These are phyloP conservation scores for Stegana nigrithorax DNA, from an alignment of 2,888 invertebrate species.

Conservation along the genomic window DNA sequence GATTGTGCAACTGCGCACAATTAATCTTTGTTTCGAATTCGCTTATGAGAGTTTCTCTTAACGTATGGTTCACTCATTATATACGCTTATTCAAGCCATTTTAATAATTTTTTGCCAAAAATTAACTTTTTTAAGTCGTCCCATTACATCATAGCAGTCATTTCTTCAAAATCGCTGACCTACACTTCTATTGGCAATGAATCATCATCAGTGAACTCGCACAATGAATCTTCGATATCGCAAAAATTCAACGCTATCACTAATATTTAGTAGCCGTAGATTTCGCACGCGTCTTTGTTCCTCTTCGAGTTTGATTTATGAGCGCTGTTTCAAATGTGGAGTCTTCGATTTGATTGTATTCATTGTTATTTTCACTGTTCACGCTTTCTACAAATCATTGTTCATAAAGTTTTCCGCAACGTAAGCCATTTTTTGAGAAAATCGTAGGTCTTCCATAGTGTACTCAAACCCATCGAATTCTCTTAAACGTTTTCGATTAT, in stretches of 20 bases:
- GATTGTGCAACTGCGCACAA: not conserved
- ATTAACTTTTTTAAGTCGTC: not conserved
- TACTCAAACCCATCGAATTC: not conserved
- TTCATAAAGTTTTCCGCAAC: not conserved
- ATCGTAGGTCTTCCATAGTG: not conserved
- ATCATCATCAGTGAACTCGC: not conserved
- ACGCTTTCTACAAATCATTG: not conserved
- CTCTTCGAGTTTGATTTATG: no score
- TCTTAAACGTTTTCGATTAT: not conserved
- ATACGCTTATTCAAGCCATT: not conserved
- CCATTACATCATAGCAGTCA: no score
- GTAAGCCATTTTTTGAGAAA: not conserved
- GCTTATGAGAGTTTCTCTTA: not conserved
- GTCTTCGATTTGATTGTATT: no score
- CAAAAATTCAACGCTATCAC: not conserved
- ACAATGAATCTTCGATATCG: not conserved
- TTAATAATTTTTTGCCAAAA: not conserved
- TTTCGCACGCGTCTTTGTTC: no score
- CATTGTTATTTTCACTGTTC: no score
- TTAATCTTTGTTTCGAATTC: not conserved
- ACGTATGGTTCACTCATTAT: not conserved
- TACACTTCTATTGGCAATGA: not conserved
- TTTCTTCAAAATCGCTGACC: no score
- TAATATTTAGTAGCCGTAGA: no score
- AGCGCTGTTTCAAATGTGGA: no score